phyloP scores from a whole-genome alignment of 92 coral and sea anemone species.

The Porites lobata region DNA sequence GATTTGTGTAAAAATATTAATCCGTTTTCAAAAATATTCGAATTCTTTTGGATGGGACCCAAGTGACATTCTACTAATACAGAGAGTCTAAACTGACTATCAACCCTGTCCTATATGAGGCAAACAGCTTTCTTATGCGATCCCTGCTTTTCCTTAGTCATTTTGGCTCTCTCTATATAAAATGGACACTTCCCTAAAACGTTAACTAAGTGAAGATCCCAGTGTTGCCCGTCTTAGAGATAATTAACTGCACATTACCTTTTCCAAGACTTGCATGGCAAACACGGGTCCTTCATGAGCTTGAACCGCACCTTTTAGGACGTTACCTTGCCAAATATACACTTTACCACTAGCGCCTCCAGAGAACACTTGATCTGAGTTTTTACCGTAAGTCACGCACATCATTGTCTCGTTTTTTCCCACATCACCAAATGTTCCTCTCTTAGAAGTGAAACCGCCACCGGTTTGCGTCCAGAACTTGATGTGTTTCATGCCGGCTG shows the following conservation, averaged over 20 bases:
- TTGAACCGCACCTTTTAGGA: slow-evolving; percentile 79
- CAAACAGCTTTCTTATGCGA: too few relatives aligned
- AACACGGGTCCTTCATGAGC: slow-evolving; percentile 99
- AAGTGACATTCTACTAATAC: too few relatives aligned
- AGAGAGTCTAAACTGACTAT: too few relatives aligned
- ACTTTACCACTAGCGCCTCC: slow-evolving; percentile 99
- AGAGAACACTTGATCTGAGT: slow-evolving; percentile 86
- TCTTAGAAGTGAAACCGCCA: slow-evolving; percentile 98
- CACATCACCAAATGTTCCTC: slow-evolving; percentile 95
- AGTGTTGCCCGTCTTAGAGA: too few relatives aligned
- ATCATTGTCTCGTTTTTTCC: slow-evolving; percentile 97
- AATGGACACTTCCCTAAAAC: too few relatives aligned
- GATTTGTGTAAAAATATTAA: too few relatives aligned
- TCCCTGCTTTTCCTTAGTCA: too few relatives aligned
- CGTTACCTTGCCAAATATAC: slow-evolving; percentile 90
- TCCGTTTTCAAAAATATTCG: too few relatives aligned
- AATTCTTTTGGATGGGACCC: too few relatives aligned
- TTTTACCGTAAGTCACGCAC: slow-evolving; percentile 95
- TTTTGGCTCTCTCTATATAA: too few relatives aligned
- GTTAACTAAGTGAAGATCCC: too few relatives aligned
- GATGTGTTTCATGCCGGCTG: slow-evolving; percentile 98
- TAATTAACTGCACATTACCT: slow-evolving; percentile 55
- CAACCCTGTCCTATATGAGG: too few relatives aligned
- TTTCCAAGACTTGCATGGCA: slow-evolving; percentile 98
- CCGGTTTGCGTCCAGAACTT: slow-evolving; percentile 99